Evolutionary conservation across 2,888 invertebrate species (phyloP), one percentile per base, ranked within the genome.

Genomic region (Nemurella pictetii): DNA sequence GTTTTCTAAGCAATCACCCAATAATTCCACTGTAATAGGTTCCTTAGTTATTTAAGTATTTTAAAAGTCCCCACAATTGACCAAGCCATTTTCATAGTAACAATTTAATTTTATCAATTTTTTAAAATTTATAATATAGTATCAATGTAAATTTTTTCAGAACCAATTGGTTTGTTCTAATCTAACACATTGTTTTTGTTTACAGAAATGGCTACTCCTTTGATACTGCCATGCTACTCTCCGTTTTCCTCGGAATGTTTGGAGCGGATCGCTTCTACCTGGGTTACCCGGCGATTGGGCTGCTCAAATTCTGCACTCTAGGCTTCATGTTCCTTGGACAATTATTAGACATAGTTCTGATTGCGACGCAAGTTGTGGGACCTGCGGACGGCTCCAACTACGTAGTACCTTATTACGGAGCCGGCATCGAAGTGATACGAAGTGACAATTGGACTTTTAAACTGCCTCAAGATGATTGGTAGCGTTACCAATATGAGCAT

Each of bases 321-420:
- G 99, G 99, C 25, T 99, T 99, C 89, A 95, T 99, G 94, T 98
- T 99, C 89, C 92, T 99, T 35, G 97, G 98, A 82, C 99, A 99
- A 90, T 92, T 99, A 35, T 92, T 98, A 86, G 99, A 99, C 91
- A 96, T 99, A 78, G 95, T 99, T 88, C 92, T 99, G 28, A 99
- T 98, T 89, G 96, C 97, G n/a, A 95, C 97, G 80, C 97, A 98
- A 93, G 95, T 96, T 84, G 96, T 99, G 2, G 96, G 96, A 0
- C 99, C 99, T 80, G 96, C 98, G 0, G 99, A 99, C 92, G 98
- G 98, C 30, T 98, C 98, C 15, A 94, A 96, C 86, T 99, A 97
- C 90, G 94, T 99, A 1, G 96, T 98, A 89, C 97, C 97, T 84
- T 98, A 97, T 90, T 99, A 95, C 90, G 98, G 99, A 86, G 97